A percentile compares a stretch with the other conserved stretches of the same genome.
Evolutionary conservation across 2,888 invertebrate species (phyloP).

Genomic region (Eupithecia tripunctaria): DNA sequence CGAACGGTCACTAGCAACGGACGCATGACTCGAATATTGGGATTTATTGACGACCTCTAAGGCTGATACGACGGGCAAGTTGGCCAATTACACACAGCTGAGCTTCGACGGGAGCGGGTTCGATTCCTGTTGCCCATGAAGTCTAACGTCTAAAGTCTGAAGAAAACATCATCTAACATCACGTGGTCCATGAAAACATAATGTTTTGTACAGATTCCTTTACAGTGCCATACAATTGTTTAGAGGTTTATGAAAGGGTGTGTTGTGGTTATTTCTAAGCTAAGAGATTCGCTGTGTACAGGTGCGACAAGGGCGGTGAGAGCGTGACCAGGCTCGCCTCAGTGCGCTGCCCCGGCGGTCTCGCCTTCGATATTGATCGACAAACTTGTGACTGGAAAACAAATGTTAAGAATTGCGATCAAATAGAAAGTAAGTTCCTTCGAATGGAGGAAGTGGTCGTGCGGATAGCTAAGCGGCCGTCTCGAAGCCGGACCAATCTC

Average conservation of each 20-base stretch:
- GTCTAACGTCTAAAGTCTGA: no score
- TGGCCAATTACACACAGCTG: not conserved
- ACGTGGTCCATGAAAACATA: not conserved
- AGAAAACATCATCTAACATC: not conserved
- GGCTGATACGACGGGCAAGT: not conserved
- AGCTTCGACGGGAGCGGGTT: not conserved
- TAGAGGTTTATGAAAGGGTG: not conserved
- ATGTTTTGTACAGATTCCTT: not conserved
- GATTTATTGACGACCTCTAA: not conserved
- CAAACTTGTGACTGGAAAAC: slow-evolving; percentile 99
- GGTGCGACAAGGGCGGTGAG: slow-evolving; percentile 96
- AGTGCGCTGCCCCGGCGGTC: slow-evolving; percentile 94
- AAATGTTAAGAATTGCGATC: slow-evolving; percentile 97
- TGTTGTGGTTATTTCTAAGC: slow-evolving; percentile 29
- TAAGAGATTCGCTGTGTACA: slow-evolving; percentile 84
- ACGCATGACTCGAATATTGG: slow-evolving; percentile 64
- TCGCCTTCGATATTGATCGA: slow-evolving; percentile 96
- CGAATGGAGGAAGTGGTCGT: slow-evolving; percentile 72
- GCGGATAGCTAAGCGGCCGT: slow-evolving; percentile 76
- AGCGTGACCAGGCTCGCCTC: slow-evolving; percentile 94
- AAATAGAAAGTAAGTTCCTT: slow-evolving; percentile 94
- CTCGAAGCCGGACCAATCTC: slow-evolving; percentile 52
- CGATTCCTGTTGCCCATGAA: not conserved
- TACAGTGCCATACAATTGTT: not conserved
- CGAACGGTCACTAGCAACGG: slow-evolving; percentile 64